Base-by-base conservation (phyloP, 2,797 vertebrate species). In the Semotilus atromaculatus region DNA sequence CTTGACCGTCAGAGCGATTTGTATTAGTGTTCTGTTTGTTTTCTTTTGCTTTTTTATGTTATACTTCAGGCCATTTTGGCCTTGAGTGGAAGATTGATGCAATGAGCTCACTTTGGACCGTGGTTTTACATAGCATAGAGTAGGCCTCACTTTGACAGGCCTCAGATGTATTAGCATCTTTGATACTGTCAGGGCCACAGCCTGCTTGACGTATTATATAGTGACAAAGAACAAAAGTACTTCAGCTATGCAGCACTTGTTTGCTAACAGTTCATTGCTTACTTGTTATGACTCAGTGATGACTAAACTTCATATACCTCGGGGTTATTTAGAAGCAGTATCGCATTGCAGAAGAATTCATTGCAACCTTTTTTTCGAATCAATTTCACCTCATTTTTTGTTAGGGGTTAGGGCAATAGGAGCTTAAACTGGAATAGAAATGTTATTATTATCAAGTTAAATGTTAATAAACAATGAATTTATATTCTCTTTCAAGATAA, bases 191-290 rank as follows among this genome's bases (percentile, higher is more conserved):
- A 55, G 60, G 21, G 43, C 81, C 21, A 36, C 19, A 36, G 31
- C 31, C 34, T 48, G 31, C 72, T 45, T 16, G 45, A 67, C 13
- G 0, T 34, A 77, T 58, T 68, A 53, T 29, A 58, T 34, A 67
- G 72, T 74, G 58, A 82, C 81, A 53, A 51, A 82, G 58, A 82
- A 40, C 81, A 83, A 75, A 75, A 83, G 71, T 38, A 53, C 45
- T 66, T 66, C 7, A 77, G 64, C 48, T 16, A 67, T 40, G 73
- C 45, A 58, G 82, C 62, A 43, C 73, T 58, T 6, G 62, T 68
- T 19, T 31, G 34, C 36, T 60, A 58, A 62, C 66, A 23, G 26
- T 84, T 84, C 53, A 45, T 53, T 68, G 73, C 45, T 31, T 55
- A 23, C 31, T 77, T 40, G 31, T 31, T 40, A 55, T 83, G 82